Conservation (phyloP, 2,888 invertebrate species). For the Eueremaeus valkanovi region DNA sequence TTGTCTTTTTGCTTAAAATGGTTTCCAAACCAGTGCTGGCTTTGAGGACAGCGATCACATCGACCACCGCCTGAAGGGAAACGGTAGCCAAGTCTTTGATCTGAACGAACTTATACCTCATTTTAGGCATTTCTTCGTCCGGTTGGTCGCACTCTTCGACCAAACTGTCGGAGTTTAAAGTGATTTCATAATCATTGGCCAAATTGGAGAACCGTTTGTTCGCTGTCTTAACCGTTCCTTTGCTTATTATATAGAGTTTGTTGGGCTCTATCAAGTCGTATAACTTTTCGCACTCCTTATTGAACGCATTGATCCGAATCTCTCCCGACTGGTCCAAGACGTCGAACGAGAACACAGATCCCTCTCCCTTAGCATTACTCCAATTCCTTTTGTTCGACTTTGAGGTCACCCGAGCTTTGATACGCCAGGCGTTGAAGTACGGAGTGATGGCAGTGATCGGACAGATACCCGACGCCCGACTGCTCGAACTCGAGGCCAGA, state of each 20-base stretch:
- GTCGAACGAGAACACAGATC: slow-evolving; percentile 87
- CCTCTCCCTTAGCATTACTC: slow-evolving; percentile 81
- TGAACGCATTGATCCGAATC: slow-evolving; percentile 86
- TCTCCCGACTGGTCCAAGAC: slow-evolving; percentile 91
- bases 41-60: slow-evolving; percentile 84
- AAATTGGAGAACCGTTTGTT: slow-evolving; percentile 80
- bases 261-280: slow-evolving; percentile 78
- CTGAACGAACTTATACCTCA: slow-evolving; percentile 53
- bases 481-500: background rate
- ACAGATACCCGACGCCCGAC: slow-evolving; percentile 53
- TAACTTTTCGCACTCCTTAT: slow-evolving; percentile 78
- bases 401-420: slow-evolving; percentile 78
- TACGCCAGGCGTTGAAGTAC: slow-evolving; percentile 91
- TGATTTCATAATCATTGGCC: slow-evolving; percentile 95
- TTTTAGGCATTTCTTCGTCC: slow-evolving; percentile 50
- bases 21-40: slow-evolving; percentile 65
- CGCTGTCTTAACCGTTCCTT: slow-evolving; percentile 80
- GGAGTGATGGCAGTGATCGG: slow-evolving; percentile 84
- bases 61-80: slow-evolving; percentile 56
- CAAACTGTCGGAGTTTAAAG: slow-evolving; percentile 70
- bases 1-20: slow-evolving; percentile 68
- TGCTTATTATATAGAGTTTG: slow-evolving; percentile 70
- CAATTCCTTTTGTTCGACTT: slow-evolving; percentile 78
- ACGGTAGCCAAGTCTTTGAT: slow-evolving; percentile 51
- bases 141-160: slow-evolving; percentile 56